Base-by-base conservation (phyloP, 2,888 invertebrate species). In the Lottia gigantea region DNA sequence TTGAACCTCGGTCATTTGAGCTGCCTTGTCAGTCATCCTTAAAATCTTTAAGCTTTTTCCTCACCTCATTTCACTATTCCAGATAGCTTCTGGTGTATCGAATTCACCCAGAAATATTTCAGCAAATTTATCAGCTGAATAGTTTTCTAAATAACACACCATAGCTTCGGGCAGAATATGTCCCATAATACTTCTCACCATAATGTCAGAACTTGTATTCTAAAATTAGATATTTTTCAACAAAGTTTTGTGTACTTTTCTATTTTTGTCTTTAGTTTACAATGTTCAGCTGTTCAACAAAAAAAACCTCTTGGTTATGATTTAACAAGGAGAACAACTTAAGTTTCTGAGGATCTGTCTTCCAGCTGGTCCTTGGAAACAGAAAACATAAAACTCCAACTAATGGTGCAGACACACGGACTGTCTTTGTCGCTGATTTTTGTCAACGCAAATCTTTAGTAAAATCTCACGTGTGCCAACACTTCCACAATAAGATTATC, bases 41-140 rank as follows among this genome's bases (percentile, higher is more conserved):
- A 40, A 40, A 31, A 4, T 31, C 31, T 31, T 31, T 31, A 31
- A 31, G 31, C 31, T 31, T 31, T 8, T 1, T 8, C 7, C 74
- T 73, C 71, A 93, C 93, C 95, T 93, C 98, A 99, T 99, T 90
- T 97, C 97, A 0, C 94, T 92, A 88, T 95, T 98, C 99, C 99
- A 99, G 78, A 99, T 99, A 0, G 97, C 98, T 90, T 99, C 99
- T 0, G 99, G 99, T 11, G 98, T 99, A 89, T 99, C 98, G 90
- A 95, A 99, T 90, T 99, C 99, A 0, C 98, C 98, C 14, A 90
- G 85, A 79, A 89, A 90, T 23, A 98, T 88, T 90, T 99, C 96
- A 0, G 99, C 97, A 90, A 99, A 99, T 88, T 97, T 97, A 76
- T 98, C 98, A 0, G 98, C 92, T 0, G 98, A 98, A 86, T 99